Evolutionary conservation across 2,797 vertebrate species (phyloP), one percentile per base, ranked within the genome.

Genomic region (Ctenopoma multispine): DNA sequence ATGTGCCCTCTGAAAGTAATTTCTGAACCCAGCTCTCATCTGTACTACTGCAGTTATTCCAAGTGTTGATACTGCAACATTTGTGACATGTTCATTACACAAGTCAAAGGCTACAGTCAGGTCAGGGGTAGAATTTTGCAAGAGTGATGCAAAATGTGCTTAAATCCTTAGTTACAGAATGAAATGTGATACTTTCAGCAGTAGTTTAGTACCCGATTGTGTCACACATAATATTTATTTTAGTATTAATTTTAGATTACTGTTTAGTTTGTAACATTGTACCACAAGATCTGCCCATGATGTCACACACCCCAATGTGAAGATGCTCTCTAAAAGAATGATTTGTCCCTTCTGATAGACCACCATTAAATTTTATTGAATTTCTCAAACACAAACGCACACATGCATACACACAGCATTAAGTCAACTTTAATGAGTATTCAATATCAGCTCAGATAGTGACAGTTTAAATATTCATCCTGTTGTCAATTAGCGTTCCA

Each of bases 1-100:
- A 75, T 70, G 72, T 9, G 0, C 43, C 34, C 64, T 67, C 36
- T 49, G 27, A 71, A 57, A 58, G 50, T 75, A 50, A 23, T 57
- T 66, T 73, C 34, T 47, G n/a, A 72, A 65, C 54, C 56, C 60
- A 70, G 27, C 21, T 69, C 40, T 41, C 29, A 23, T 50, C 57
- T 24, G 24, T 50, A 38, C 63, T 54, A 24, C 51, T 46, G 57
- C 27, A 49, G 38, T 48, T 69, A 23, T 57, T 77, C 62, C 58
- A 15, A 65, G 69, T 51, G 24, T 69, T 38, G 29, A 55, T 72
- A 46, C 43, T 53, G 47, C 34, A 64, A 66, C 27, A 53, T 53
- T 58, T 59, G 24, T 61, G 31, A 7, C 48, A 31, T 63, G 72
- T 65, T 62, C 10, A 66, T 40, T 70, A 27, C 14, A 13, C 31